Conservation (phyloP, 2,797 vertebrate genomes). For the Myioborus miniatus region DNA sequence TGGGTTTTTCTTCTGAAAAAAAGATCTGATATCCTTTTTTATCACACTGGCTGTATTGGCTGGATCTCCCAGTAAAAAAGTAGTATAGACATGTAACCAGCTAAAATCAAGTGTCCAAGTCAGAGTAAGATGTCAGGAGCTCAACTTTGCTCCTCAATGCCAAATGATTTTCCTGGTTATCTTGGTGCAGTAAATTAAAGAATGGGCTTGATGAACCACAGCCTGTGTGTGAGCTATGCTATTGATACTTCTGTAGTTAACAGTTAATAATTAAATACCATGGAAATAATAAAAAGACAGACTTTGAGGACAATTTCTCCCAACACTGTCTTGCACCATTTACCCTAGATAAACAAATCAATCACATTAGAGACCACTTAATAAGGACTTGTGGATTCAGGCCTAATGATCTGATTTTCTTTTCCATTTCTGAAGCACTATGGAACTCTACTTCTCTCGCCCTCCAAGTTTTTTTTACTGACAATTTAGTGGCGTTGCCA, state of each 20-base stretch:
- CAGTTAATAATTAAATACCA: not conserved
- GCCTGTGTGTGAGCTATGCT: not conserved
- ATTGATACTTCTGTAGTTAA: not conserved
- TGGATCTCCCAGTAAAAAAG: not conserved
- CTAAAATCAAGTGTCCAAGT: not conserved
- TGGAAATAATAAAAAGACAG: not conserved
- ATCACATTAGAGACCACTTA: not conserved
- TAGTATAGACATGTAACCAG: not conserved
- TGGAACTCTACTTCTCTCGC: not conserved
- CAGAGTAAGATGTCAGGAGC: not conserved
- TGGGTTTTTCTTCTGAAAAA: not conserved
- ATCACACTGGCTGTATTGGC: not conserved
- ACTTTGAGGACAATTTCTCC: not conserved
- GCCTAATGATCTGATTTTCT: not conserved
- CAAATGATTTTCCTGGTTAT: not conserved
- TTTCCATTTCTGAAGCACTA: not conserved
- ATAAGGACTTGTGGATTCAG: not conserved
- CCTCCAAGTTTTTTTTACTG: not conserved
- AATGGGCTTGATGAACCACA: not conserved
- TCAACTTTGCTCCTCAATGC: not conserved
- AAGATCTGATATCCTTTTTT: not conserved
- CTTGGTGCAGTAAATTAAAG: not conserved
- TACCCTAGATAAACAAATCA: not conserved
- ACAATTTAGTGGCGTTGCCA: not conserved
- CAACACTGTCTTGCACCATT: not conserved